Conservation (phyloP, 2,113 vertebrate genomes). For the Pelusios castaneus region DNA sequence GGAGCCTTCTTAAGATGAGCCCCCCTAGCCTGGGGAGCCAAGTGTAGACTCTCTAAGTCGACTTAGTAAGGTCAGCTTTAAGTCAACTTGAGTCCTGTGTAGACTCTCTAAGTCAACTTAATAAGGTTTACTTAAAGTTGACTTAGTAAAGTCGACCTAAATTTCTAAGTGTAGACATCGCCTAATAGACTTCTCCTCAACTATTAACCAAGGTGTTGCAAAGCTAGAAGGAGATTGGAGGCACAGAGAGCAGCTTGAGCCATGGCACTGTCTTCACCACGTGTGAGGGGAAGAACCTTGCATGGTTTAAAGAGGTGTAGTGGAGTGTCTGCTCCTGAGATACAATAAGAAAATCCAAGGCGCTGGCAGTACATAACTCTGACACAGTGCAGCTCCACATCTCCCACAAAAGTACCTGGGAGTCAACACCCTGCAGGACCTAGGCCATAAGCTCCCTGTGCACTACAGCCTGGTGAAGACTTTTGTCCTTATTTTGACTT, state of each 20-base stretch:
- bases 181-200: no score
- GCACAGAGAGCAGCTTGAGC: neutral
- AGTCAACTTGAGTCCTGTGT: no score
- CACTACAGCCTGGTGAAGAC: neutral
- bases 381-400: neutral
- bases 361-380: neutral
- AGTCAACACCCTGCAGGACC: neutral
- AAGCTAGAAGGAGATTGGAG: no score
- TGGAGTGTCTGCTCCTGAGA: neutral
- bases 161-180: no score
- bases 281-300: neutral
- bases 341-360: neutral
- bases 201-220: no score
- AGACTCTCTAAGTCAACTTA: no score
- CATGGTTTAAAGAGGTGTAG: neutral
- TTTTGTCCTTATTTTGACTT: neutral
- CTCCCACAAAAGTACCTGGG: fast-evolving
- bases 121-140: no score
- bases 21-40: no score
- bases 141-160: no score
- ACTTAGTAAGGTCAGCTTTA: no score
- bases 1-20: no score
- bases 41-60: no score
- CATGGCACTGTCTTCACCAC: neutral
- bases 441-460: neutral